phyloP scores from a whole-genome alignment of 2,888 invertebrate species.

The Melikaiella ostensackeni region DNA sequence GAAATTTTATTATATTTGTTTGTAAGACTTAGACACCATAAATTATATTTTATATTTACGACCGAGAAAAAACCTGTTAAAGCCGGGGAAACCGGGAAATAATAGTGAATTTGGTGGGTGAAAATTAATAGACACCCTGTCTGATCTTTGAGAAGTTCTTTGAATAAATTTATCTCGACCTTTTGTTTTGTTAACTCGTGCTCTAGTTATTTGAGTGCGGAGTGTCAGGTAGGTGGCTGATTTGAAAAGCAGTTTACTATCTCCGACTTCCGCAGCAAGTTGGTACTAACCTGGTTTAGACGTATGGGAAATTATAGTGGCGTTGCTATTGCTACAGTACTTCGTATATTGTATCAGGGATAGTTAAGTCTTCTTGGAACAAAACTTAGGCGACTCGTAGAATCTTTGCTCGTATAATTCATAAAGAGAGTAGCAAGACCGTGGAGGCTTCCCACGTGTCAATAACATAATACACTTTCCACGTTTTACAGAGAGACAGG shows the following conservation, averaged over 20 bases:
- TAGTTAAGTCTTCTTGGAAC: constrained; percentile 16
- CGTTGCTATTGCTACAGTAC: not conserved
- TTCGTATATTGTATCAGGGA: not conserved
- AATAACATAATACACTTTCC: constrained; percentile 38
- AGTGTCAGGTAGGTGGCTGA: constrained; percentile 7
- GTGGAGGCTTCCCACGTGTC: constrained; percentile 36
- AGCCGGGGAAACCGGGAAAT: too few relatives aligned
- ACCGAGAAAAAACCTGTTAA: too few relatives aligned
- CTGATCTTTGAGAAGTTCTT: not conserved
- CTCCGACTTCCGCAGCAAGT: constrained; percentile 16
- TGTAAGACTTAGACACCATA: too few relatives aligned
- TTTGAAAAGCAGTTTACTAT: constrained; percentile 15
- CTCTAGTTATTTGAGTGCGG: not conserved
- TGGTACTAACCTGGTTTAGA: constrained; percentile 28
- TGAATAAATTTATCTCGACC: not conserved
- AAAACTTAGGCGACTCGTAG: not conserved
- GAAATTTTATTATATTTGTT: too few relatives aligned
- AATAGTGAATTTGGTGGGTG: too few relatives aligned
- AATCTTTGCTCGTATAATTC: not conserved
- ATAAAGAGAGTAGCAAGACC: constrained; percentile 19
- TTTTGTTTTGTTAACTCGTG: constrained; percentile 10
- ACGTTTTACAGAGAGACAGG: constrained; percentile 3
- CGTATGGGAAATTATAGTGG: constrained; percentile 13
- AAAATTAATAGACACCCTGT: too few relatives aligned
- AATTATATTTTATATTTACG: too few relatives aligned